Base-by-base conservation (phyloP, 2,113 vertebrate genomes). In the Petromus typicus region DNA sequence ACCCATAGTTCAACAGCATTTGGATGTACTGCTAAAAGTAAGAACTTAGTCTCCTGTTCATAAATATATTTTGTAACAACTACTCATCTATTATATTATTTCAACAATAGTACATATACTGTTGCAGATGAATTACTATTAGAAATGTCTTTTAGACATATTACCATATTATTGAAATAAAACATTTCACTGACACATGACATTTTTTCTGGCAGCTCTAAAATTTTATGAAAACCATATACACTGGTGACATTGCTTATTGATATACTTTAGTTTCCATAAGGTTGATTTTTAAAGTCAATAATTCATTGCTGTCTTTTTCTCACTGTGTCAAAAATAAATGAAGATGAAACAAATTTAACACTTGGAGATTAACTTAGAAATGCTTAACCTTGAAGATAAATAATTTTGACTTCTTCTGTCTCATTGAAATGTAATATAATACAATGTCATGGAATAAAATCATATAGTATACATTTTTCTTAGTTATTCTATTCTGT, bases 261-360 rank as follows among this genome's bases (percentile, higher is more conserved):
- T 87, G 69, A 83, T 81, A 66, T 51, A 37, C 84, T 90, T 73
- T 90, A 20, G 34, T 82, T 93, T 95, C 51, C 37, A 66, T 7
- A 27, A 11, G 7, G 34, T 63, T 64, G 34, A 66, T 90, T 82
- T 97, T 76, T 85, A 81, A 25, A 88, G 23, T 89, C 73, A 79
- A 40, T 64, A n/a, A 78, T 75, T 84, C 32, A 73, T 69, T 95
- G 30, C 30, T 75, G 0, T 82, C 37, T 89, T 89, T 94, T 93
- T 17, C 37, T 80, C 9, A 51, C 75, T 86, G 75, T 71, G 1
- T 23, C 3, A 48, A 34, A 91, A 84, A 61, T 86, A 93, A 80
- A 14, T 71, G 37, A 80, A 79, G 18, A 32, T 23, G 23, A 86
- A 57, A 83, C 56, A 43, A 13, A 93, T 85, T 93, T 89, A 63